Conservation (phyloP, 2,113 vertebrate species). For the Apodemus speciosus region DNA sequence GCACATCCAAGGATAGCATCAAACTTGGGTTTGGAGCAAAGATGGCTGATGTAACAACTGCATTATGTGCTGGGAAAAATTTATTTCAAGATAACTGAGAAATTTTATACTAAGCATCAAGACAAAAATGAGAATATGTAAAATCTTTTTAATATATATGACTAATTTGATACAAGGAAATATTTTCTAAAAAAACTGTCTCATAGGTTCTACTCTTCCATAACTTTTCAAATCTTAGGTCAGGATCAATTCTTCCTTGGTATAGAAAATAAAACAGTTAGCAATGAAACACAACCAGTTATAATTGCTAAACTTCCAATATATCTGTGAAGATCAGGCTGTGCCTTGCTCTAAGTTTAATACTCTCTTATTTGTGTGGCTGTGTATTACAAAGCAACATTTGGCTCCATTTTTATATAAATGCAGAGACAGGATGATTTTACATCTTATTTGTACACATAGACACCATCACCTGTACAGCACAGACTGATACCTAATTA, state of each 20-base stretch:
- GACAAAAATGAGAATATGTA: background rate
- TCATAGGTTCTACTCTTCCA: background rate
- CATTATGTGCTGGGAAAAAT: constrained; percentile 92
- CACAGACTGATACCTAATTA: background rate
- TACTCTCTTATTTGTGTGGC: background rate
- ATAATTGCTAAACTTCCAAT: background rate
- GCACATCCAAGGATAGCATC: constrained; percentile 91
- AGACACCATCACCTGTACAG: background rate
- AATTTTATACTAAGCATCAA: constrained; percentile 42
- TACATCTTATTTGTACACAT: background rate
- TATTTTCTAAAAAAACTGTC: background rate
- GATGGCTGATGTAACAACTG: constrained; percentile 97
- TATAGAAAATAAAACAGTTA: constrained; percentile 36
- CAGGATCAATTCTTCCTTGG: constrained; percentile 12
- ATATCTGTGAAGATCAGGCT: background rate
- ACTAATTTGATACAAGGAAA: constrained; percentile 11
- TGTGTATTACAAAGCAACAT: background rate
- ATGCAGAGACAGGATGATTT: background rate
- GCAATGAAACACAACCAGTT: constrained; percentile 24
- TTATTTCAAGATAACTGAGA: constrained; percentile 62
- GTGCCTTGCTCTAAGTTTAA: background rate
- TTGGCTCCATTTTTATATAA: background rate
- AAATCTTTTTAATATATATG: constrained; percentile 1
- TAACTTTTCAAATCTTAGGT: constrained; percentile 40
- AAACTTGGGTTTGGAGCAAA: constrained; percentile 96